These are phyloP conservation scores for Monoplex corrugatus DNA, from an alignment of 2,888 invertebrate genomes.

Conservation along the genomic window DNA sequence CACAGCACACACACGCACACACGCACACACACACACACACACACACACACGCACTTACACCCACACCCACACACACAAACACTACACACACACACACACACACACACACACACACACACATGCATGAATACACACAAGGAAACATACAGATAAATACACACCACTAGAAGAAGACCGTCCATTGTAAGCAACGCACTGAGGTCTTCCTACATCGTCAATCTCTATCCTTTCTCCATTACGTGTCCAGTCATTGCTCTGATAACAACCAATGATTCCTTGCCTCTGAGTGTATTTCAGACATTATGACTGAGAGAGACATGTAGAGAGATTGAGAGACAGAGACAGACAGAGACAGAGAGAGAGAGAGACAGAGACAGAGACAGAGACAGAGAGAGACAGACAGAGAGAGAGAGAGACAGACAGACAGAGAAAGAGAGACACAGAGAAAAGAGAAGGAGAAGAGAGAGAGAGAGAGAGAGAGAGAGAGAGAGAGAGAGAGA, in stretches of 20 bases:
- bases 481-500: not conserved
- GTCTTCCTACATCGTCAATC: not conserved
- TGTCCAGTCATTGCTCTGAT: conserved; percentile 47
- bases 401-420: not conserved
- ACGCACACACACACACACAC: not conserved
- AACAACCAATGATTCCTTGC: no score
- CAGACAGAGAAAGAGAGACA: not conserved
- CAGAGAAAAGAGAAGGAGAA: not conserved
- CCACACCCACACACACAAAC: conserved; percentile 4
- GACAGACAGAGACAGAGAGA: not conserved
- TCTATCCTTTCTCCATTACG: conserved; percentile 49
- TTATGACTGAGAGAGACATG: not conserved
- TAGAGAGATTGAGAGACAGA: not conserved
- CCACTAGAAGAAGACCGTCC: not conserved
- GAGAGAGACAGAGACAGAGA: not conserved
- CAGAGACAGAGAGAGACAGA: not conserved
- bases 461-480: not conserved
- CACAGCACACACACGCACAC: not conserved
- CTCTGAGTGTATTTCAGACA: no score
- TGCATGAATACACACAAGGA: not conserved
- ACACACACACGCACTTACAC: not conserved
- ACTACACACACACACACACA: not conserved
- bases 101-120: not conserved
- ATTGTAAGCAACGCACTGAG: conserved; percentile 19
- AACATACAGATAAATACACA: conserved; percentile 7